Percentiles rank a stretch among this genome's conserved stretches.
phyloP scores from a whole-genome alignment of 2,888 invertebrate species.

The Alviniconcha strummeri region DNA sequence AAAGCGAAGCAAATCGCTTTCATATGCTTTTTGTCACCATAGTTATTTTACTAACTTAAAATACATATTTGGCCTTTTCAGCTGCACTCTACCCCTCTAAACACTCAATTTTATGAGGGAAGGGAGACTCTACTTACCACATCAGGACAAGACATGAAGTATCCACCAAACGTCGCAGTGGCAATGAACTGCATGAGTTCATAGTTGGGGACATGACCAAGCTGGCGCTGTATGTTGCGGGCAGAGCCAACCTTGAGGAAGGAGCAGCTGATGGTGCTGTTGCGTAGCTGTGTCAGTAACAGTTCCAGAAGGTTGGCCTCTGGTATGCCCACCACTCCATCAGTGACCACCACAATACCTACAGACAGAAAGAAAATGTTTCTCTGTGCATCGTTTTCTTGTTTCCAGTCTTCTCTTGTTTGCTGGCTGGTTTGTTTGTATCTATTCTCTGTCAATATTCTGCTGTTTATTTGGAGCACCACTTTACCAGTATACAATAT shows the following conservation, averaged over 20 bases:
- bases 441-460: neutral
- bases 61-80: no score
- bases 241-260: slow-evolving; percentile 81
- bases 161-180: slow-evolving; percentile 84
- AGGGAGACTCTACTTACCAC: slow-evolving; percentile 59
- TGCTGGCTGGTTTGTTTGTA: neutral
- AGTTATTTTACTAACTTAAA: no score
- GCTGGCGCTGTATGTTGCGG: slow-evolving; percentile 79
- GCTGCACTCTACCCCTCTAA: no score
- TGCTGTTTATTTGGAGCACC: neutral
- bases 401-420: neutral
- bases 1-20: no score
- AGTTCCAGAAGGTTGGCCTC: slow-evolving; percentile 84
- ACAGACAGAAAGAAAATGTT: neutral
- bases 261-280: slow-evolving; percentile 83
- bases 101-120: no score
- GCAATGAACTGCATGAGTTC: slow-evolving; percentile 86
- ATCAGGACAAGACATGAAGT: slow-evolving; percentile 78
- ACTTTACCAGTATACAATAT: neutral
- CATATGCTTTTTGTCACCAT: no score
- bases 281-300: slow-evolving; percentile 83
- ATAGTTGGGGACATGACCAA: slow-evolving; percentile 83
- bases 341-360: slow-evolving; percentile 83
- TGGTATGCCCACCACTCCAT: slow-evolving; percentile 83
- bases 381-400: neutral